Percentiles rank a stretch among this genome's conserved stretches.
Evolutionary conservation across 2,888 invertebrate genomes (phyloP).

Genomic region (Rugalucina vietnamica): DNA sequence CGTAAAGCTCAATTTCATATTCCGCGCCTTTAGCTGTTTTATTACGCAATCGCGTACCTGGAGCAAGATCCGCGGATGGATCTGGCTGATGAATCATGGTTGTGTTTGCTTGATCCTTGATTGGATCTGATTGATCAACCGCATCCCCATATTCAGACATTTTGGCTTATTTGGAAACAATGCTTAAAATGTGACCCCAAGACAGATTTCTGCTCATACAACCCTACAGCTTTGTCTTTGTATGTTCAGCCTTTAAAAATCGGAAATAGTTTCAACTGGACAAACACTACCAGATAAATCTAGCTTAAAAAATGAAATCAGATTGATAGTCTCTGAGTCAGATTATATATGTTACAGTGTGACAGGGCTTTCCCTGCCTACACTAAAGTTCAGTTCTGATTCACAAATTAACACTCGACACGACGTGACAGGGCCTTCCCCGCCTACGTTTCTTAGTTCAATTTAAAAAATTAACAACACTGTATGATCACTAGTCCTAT

Average conservation of each 20-base stretch:
- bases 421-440: background rate
- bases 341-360: background rate
- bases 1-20: background rate
- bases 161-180: too few relatives aligned
- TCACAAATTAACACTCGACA: too few relatives aligned
- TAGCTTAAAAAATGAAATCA: too few relatives aligned
- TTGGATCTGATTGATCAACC: too few relatives aligned
- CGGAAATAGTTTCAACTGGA: too few relatives aligned
- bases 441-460: background rate
- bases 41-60: background rate
- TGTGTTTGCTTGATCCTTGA: too few relatives aligned
- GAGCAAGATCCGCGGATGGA: background rate
- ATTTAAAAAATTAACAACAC: background rate
- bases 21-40: background rate
- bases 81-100: background rate
- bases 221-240: too few relatives aligned
- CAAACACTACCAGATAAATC: too few relatives aligned
- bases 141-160: too few relatives aligned
- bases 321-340: background rate
- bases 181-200: too few relatives aligned
- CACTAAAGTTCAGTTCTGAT: background rate
- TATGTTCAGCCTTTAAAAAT: too few relatives aligned
- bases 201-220: too few relatives aligned
- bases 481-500: background rate
- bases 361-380: background rate